Evolutionary conservation across 2,888 invertebrate genomes (phyloP).

Genomic region (Ormyrus pomaceus): DNA sequence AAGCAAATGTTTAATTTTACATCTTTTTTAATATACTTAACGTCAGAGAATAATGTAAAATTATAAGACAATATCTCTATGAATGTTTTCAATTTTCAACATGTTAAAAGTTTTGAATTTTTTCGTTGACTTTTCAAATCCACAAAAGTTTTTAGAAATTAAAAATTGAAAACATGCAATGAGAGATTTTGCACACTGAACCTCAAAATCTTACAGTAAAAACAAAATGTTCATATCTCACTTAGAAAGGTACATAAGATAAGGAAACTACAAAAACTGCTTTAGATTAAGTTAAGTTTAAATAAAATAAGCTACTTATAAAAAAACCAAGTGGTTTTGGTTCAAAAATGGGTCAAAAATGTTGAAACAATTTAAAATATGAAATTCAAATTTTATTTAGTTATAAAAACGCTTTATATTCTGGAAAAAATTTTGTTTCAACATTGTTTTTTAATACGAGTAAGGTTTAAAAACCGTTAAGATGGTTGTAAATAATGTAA

Average conservation of each 20-base stretch:
- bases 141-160: no score
- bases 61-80: no score
- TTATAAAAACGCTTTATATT: conserved; percentile 20
- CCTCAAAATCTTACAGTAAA: no score
- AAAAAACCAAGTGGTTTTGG: conserved; percentile 35
- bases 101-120: no score
- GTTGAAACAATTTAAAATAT: conserved; percentile 47
- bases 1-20: conserved; percentile 17
- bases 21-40: conserved; percentile 38
- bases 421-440: conserved; percentile 50
- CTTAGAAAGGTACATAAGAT: conserved; percentile 32
- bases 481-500: conserved; percentile 74
- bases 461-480: conserved; percentile 55
- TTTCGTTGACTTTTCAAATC: no score
- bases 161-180: no score
- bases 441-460: conserved; percentile 38
- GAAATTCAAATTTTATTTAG: conserved; percentile 32
- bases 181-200: no score
- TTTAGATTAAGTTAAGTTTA: conserved; percentile 54
- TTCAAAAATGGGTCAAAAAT: conserved; percentile 40
- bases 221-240: conserved; percentile 34
- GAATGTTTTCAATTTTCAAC: no score
- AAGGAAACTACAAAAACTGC: conserved; percentile 36
- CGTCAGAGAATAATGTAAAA: background rate
- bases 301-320: conserved; percentile 42